Base-by-base conservation (phyloP, 2,888 invertebrate species). In the Eucera pruinosa region DNA sequence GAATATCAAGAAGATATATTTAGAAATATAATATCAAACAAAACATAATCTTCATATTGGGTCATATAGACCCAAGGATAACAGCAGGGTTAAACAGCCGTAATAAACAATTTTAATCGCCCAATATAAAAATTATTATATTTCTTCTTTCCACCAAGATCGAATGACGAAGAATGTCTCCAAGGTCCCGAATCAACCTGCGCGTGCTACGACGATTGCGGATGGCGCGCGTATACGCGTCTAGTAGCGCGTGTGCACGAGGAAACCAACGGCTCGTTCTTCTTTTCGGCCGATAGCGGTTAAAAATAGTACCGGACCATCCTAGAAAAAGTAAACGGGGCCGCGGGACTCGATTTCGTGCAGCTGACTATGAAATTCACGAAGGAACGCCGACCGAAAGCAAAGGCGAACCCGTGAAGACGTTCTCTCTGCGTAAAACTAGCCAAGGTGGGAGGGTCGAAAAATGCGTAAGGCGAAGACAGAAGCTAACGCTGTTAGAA, bases 311-410 rank as follows among this genome's bases (percentile, higher is more conserved):
- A 79, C 55, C 76, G 78, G 83, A 80, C 77, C 81, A 86, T 89
- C 87, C 86, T 88, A 89, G 87, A 89, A 88, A 86, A 88, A 87
- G 82, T 80, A 86, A 87, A 81, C 77, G 79, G 70, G 70, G 73
- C 73, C 82, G 72, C 82, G 84, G 72, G 80, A 74, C 69, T 71
- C 75, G 78, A 71, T 73, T 78, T 86, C 87, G 89, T 87, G 89
- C 89, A 89, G 87, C 86, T 88, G 86, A 87, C 89, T 88, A 88
- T 71, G 85, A 87, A 86, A 89, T 88, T 88, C 80, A 89, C 89
- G 87, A 89, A 89, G 88, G 86, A 85, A 80, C 82, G 75, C 57
- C 41, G 64, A 78, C 69, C 80, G 84, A 86, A 87, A 33, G 89
- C 89, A 89, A 90, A 89, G 88, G 88, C 83, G 86, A 66, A 71